Evolutionary conservation across 1,140 invertebrate genomes (phyloP).

Genomic region (Brachionus sp.): DNA sequence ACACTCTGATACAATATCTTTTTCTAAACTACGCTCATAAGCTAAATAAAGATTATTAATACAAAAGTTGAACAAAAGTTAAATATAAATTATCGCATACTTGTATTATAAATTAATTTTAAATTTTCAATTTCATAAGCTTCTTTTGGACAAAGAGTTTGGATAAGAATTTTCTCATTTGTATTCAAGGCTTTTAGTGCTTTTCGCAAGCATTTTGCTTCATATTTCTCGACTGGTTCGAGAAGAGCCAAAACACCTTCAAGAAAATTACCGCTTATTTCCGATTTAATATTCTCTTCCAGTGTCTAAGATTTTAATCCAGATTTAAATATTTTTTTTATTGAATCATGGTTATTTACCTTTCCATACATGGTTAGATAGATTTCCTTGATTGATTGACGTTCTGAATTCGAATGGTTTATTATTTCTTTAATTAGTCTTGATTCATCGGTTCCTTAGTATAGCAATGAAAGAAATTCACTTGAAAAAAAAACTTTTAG

Average conservation of each 20-base stretch:
- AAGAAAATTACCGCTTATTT: slow-evolving; percentile 78
- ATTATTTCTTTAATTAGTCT: slow-evolving; percentile 7
- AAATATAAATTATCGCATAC: slow-evolving; percentile 47
- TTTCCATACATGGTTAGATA: slow-evolving; percentile 37
- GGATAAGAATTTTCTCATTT: neutral
- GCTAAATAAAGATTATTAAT: slow-evolving; percentile 48
- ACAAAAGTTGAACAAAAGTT: neutral
- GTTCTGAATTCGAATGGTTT: slow-evolving; percentile 11
- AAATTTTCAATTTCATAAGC: slow-evolving; percentile 37
- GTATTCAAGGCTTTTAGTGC: slow-evolving; percentile 49
- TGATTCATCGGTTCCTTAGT: slow-evolving; percentile 46
- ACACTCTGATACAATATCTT: slow-evolving; percentile 58
- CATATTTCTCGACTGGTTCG: slow-evolving; percentile 60
- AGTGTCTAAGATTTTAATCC: slow-evolving; percentile 55
- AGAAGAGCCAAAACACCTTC: slow-evolving; percentile 77
- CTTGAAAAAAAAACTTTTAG: neutral
- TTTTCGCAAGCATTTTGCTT: slow-evolving; percentile 53
- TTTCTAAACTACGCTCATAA: slow-evolving; percentile 54
- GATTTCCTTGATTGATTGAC: slow-evolving; percentile 34
- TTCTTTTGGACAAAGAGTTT: slow-evolving; percentile 39
- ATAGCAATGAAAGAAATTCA: neutral
- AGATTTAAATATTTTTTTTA: neutral
- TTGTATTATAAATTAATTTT: neutral
- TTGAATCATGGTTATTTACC: neutral
- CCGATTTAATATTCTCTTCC: slow-evolving; percentile 75